Evolutionary conservation across 1,140 invertebrate species (phyloP), one percentile per base, ranked within the genome.

Genomic region (Teleopsis dalmanni): DNA sequence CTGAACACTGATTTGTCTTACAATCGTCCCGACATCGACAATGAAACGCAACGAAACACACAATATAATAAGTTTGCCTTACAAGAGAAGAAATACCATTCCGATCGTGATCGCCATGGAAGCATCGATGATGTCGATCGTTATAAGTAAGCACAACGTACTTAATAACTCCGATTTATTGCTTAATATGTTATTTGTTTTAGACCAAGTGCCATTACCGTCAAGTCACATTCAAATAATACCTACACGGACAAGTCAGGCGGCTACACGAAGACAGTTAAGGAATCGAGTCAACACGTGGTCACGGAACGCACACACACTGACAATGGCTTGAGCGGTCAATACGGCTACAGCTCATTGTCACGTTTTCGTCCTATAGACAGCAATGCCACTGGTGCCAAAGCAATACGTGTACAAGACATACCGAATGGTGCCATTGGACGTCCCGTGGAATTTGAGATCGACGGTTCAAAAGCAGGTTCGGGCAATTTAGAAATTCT

Each of bases 401-500:
- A 81, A 62, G 81, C 87, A 54, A 89, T 97, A 56, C 78, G 84
- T 67, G 90, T 98, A 38, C 87, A 83, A 57, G 81, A 83, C 49
- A 88, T 90, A 57, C 84, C 88, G 38, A 86, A 92, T 71, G 88
- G 88, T 49, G 75, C 87, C 14, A 79, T 95, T 19, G 89, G 91
- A 52, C 81, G 89, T 69, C 89, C 89, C 35, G 90, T 96, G 10
- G 88, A 92, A 72, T 98, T 98, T 78, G 90, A 96, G 78, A 95
- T 98, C 72, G 93, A 98, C 74, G 94, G 94, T 26, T 88, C 89
- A 36, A 81, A 82, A 52, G 95, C 95, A 23, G 95, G 95, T 31
- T 91, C 91, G 19, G 95, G 95, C 36, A 95, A 98, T 73, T 75
- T 98, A 53, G 95, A 98, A 71, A 91, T 98, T 49, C 78, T 97